Percentiles rank a stretch among this genome's conserved stretches.
Evolutionary conservation across 2,797 vertebrate species (phyloP).

Genomic region (Lagorchestes hirsutus): DNA sequence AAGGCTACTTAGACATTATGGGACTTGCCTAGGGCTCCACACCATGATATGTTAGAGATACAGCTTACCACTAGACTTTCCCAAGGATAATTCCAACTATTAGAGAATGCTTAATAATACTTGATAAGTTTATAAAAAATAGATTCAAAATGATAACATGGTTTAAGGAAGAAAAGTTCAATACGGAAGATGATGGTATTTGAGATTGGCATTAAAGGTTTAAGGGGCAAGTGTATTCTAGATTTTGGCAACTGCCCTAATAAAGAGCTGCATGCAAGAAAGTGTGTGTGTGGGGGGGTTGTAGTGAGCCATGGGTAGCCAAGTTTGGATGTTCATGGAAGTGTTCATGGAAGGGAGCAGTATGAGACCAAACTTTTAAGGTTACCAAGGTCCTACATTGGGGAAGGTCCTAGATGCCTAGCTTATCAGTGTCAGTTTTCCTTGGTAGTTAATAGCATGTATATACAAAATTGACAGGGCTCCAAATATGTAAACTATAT

Average conservation of each 20-base stretch:
- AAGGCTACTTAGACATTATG: neutral
- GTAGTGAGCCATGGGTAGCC: neutral
- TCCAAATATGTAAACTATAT: neutral
- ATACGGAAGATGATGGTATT: neutral
- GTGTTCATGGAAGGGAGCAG: neutral
- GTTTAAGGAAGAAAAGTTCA: slow-evolving; percentile 3
- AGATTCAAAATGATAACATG: slow-evolving; percentile 36
- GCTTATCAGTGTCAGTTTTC: neutral
- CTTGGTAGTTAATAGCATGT: neutral
- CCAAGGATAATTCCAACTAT: neutral
- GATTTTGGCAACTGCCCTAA: neutral
- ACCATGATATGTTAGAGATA: neutral
- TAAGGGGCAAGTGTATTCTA: neutral
- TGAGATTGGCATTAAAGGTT: neutral
- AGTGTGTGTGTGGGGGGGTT: neutral
- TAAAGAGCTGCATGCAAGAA: neutral
- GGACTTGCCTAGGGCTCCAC: neutral
- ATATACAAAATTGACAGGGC: neutral
- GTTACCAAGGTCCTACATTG: neutral
- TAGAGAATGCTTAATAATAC: neutral
- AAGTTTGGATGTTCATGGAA: neutral
- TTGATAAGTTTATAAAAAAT: neutral
- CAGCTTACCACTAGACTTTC: neutral
- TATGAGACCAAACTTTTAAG: neutral
- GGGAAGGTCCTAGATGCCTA: neutral